A percentile compares a stretch with the other conserved stretches of the same genome.
These are phyloP conservation scores for Montipora foliosa DNA, from an alignment of 64 coral and sea anemone genomes.

Conservation along the genomic window DNA sequence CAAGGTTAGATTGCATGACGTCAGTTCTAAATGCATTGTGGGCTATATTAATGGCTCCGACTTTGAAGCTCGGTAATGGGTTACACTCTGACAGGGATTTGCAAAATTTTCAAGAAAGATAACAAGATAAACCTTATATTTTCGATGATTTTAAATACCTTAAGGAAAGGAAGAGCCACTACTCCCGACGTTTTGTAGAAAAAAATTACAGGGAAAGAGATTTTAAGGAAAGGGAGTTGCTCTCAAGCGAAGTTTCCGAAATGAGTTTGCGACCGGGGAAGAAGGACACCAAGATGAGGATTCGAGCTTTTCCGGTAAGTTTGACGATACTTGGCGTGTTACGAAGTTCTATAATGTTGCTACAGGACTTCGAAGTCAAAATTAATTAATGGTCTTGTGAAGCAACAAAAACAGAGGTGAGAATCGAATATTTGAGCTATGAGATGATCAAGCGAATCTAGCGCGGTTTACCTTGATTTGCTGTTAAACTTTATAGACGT, in stretches of 20 bases:
- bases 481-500: background rate
- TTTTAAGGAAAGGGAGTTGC: slow-evolving; percentile 11
- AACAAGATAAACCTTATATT: background rate
- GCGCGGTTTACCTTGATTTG: slow-evolving; percentile 18
- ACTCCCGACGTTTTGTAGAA: slow-evolving; percentile 1
- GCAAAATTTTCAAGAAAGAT: slow-evolving; percentile 9
- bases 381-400: background rate
- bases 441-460: slow-evolving; percentile 13
- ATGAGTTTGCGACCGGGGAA: slow-evolving; percentile 95
- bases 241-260: slow-evolving; percentile 22
- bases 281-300: slow-evolving; percentile 98
- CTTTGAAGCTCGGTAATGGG: background rate
- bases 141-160: background rate
- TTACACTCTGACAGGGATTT: background rate
- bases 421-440: background rate
- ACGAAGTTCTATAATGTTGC: background rate
- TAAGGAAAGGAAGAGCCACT: background rate
- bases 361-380: background rate
- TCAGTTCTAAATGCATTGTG: slow-evolving; percentile 96
- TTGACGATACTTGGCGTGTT: background rate
- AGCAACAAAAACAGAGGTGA: background rate
- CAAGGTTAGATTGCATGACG: slow-evolving; percentile 57
- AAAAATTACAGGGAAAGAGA: background rate
- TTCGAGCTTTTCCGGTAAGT: slow-evolving; percentile 99
- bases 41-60: slow-evolving; percentile 94